Conservation (phyloP, 1,140 invertebrate genomes). For the Drosophila fuyamai region DNA sequence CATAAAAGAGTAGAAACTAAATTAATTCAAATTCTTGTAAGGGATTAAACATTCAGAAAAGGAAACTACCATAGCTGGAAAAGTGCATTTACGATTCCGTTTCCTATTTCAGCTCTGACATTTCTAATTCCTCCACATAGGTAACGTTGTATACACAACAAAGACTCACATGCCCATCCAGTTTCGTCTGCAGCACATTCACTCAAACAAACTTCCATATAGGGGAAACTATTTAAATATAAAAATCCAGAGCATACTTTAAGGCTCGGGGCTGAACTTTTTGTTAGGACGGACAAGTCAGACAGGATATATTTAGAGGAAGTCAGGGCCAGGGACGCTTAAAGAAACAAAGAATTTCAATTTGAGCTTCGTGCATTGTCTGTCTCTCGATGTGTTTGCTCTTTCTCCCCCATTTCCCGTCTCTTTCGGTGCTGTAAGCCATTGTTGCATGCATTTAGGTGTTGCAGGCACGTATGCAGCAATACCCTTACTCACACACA, state of each 20-base stretch:
- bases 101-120: slow-evolving; percentile 19
- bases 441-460: slow-evolving; percentile 75
- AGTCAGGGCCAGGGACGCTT: slow-evolving; percentile 43
- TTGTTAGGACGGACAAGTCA: slow-evolving; percentile 29
- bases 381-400: slow-evolving; percentile 4
- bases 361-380: slow-evolving; percentile 60
- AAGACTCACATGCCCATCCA: slow-evolving; percentile 37
- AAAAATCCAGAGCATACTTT: slow-evolving; percentile 68
- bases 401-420: slow-evolving; percentile 9
- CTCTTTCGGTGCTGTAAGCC: slow-evolving; percentile 31
- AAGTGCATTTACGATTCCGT: slow-evolving; percentile 11
- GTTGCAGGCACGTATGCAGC: slow-evolving; percentile 71
- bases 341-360: slow-evolving; percentile 80
- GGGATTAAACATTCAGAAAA: too few relatives aligned
- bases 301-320: neutral
- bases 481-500: slow-evolving; percentile 25
- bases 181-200: slow-evolving; percentile 30
- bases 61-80: neutral
- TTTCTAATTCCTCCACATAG: slow-evolving; percentile 34
- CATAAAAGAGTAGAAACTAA: neutral
- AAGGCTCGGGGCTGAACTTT: slow-evolving; percentile 47
- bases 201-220: slow-evolving; percentile 7
- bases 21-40: too few relatives aligned
- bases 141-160: neutral
- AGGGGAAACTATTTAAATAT: slow-evolving; percentile 49